Evolutionary conservation across 2,797 vertebrate species (phyloP), one percentile per base, ranked within the genome.

Genomic region (Cygnus olor): DNA sequence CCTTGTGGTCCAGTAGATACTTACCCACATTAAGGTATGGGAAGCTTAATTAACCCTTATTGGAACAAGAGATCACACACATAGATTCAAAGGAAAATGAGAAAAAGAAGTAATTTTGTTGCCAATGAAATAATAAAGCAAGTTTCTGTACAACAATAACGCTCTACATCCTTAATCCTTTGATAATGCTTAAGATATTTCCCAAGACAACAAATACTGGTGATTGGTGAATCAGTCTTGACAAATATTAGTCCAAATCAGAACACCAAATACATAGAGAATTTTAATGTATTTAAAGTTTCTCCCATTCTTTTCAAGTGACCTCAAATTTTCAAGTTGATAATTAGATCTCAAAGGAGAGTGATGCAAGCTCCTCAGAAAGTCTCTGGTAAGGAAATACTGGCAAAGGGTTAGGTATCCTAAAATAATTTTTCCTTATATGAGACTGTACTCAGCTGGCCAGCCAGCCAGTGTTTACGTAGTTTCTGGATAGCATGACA

Each of bases 301-400:
- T 87, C 58, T 69, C 36, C 45, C 57, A 10, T 2, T 78, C 15
- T 76, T 92, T 76, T 76, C 60, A 60, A 77, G 40, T 44, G 4
- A 92, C 34, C 10, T 74, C 7, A 20, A 53, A 47, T 87, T 93
- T 91, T 89, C 49, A 74, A 83, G 54, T 28, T 69, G n/a, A 18
- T 93, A 80, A 81, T 78, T 25, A 68, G n/a, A 42, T 76, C 72
- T 93, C 72, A 78, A 64, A 93, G 78, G 70, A 76, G 54, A 70
- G 18, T 47, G 15, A 64, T 27, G 24, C 27, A 89, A 89, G 5
- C 5, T 85, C 42, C 30, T 9, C 36, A 80, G 60, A 79, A 92
- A 66, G 1, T 21, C 3, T 65, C 25, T 58, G 9, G 44, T 78
- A 60, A 89, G 78, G 44, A 63, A 89, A 85, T 16, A 70, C 6